phyloP scores from a whole-genome alignment of 2,888 invertebrate genomes.

The Drosophila bunnanda region DNA sequence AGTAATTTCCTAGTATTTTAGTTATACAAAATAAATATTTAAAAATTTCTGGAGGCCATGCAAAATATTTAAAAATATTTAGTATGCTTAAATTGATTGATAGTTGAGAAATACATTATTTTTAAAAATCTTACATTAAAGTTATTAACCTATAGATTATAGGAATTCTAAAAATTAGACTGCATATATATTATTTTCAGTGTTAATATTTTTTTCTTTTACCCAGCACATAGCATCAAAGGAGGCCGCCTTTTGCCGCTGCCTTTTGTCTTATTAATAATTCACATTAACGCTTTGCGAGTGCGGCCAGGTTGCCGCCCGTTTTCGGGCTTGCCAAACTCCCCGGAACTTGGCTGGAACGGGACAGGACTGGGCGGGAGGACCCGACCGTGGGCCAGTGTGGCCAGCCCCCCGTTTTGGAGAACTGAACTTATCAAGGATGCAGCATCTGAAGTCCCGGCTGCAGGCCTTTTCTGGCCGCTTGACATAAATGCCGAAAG shows the following conservation, averaged over 20 bases:
- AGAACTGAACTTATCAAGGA: slow-evolving; percentile 59
- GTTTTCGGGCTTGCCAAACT: slow-evolving; percentile 55
- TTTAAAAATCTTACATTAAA: too few species aligned
- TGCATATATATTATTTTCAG: background rate
- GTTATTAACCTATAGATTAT: background rate
- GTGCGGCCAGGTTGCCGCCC: slow-evolving; percentile 76
- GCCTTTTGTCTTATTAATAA: slow-evolving; percentile 84
- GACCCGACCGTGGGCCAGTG: slow-evolving; percentile 43
- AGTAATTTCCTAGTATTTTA: too few species aligned
- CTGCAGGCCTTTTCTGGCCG: slow-evolving; percentile 43
- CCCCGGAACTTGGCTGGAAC: slow-evolving; percentile 4
- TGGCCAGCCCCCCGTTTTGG: slow-evolving; percentile 64
- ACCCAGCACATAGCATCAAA: slow-evolving; percentile 59
- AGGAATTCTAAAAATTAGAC: background rate
- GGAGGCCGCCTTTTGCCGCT: slow-evolving; percentile 74
- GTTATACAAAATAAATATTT: background rate
- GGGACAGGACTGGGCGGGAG: background rate
- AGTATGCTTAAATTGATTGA: background rate
- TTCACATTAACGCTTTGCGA: slow-evolving; percentile 84
- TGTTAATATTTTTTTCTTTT: slow-evolving; percentile 33
- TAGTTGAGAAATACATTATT: background rate
- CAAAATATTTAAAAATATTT: too few species aligned
- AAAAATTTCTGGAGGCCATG: too few species aligned
- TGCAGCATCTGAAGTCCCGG: slow-evolving; percentile 50
- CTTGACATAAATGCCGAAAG: slow-evolving; percentile 80